Evolutionary conservation across 2,113 vertebrate genomes (phyloP), one percentile per base, ranked within the genome.

Genomic region (Neolamprologus sp.): DNA sequence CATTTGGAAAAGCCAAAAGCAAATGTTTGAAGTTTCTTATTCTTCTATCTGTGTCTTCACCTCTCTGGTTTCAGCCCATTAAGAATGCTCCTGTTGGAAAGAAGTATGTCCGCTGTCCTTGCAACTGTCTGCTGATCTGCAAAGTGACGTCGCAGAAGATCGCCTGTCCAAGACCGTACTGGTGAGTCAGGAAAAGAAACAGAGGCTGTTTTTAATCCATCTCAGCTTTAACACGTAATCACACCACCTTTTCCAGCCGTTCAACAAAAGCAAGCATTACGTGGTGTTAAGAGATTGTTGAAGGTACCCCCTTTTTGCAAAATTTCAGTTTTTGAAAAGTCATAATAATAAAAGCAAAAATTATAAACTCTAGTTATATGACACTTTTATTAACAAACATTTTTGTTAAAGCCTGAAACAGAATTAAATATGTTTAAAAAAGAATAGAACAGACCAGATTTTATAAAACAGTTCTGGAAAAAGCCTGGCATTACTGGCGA

Each of bases 101-200:
- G 96, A 98, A 98, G 91, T 98, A 98, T 11, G 97, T 98, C n/a
- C 96, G 97, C 71, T 98, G 97, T 87, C 97, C 97, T 1, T 98
- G 98, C 57, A 98, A 97, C 94, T 98, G 97, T 86, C 97, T 98
- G 26, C 96, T 98, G 82, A 97, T 98, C 93, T 98, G 98, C 92
- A 98, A 97, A 93, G 97, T 97, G 87, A 97, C 97, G 3, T 98
- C 97, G 1, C 97, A 97, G 87, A 95, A 96, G 91, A 98, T 98
- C 47, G 97, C 97, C 85, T 98, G 97, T 47, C 98, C 97, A 2
- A 94, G 98, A 14, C 96, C 96, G 1, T 97, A 97, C 92, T 98
- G 97, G 97, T 98, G 95, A 97, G 96, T 54, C 63, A 4, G 57
- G 42, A 23, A 54, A 8, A 80, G 60, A 68, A 68, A 68, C 4